Base-by-base conservation (phyloP, 2,797 vertebrate genomes). In the Myotis pilosus region DNA sequence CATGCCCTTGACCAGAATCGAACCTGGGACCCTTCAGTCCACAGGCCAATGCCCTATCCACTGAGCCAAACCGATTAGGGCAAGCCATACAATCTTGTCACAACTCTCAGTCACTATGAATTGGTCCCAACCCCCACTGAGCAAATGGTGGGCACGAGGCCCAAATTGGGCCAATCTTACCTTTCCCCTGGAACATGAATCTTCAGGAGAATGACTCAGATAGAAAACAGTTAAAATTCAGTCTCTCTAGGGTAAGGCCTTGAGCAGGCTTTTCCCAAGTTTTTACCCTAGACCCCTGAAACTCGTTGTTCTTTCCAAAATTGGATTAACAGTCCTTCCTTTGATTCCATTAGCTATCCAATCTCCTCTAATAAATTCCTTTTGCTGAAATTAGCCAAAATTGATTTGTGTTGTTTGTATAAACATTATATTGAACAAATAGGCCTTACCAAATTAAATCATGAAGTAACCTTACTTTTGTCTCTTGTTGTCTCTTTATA, bases 341-440 rank as follows among this genome's bases (percentile, higher is more conserved):
- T 89, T 79, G 75, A 64, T 69, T 93, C 36, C 36, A 15, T 74
- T 41, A 81, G 20, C 53, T 79, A 62, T 30, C 33, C 17, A 89
- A 64, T 57, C 60, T 3, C n/a, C 19, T 76, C 86, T 92, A 60
- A 92, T 57, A 90, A 72, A 66, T 7, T 51, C 5, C 23, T 74
- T 91, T 83, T 71, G 57, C 49, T 87, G 23, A 83, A 93, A 93
- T 89, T 66, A 12, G 36, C 9, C n/a, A 83, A 86, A 72, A 92
- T 44, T 75, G 10, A 94, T 72, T 49, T 33, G 9, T 53, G 22
- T 79, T 89, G n/a, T 80, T 71, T 53, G 12, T 60, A 9, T 80
- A 90, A 92, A 19, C 41, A 64, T 36, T 57, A 69, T 8, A 6
- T 64, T 71, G 28, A 75, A 89, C 36, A 84, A 83, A 81, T 0